These are phyloP conservation scores for Sinopyrophorus schimmeli DNA, from an alignment of 2,888 invertebrate genomes.

Conservation along the genomic window DNA sequence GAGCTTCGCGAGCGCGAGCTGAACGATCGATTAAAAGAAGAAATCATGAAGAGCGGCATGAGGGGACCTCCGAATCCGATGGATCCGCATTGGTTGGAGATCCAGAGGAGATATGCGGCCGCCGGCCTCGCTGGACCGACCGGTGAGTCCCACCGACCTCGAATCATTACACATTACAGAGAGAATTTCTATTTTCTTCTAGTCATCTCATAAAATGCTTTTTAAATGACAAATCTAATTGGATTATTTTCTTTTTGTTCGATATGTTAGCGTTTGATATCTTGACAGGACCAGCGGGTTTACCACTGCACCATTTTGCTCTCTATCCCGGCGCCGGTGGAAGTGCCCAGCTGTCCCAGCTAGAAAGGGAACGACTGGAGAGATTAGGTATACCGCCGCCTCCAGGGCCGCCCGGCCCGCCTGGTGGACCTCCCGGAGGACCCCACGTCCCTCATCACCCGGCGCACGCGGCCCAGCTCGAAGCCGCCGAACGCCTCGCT, in stretches of 20 bases:
- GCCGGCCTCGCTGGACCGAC: constrained; percentile 54
- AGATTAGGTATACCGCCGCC: constrained; percentile 76
- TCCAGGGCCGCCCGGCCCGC: constrained; percentile 60
- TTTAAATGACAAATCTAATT: constrained; percentile 16
- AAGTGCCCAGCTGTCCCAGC: constrained; percentile 68
- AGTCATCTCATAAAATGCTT: constrained; percentile 8
- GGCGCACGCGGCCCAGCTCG: constrained; percentile 62
- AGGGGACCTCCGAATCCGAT: constrained; percentile 56
- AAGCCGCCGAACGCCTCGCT: constrained; percentile 78
- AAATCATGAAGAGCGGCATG: constrained; percentile 71
- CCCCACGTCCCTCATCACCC: constrained; percentile 60
- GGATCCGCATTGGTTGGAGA: constrained; percentile 84
- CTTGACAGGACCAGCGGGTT: constrained; percentile 45
- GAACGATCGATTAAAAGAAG: constrained; percentile 86
- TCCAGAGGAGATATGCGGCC: constrained; percentile 71
- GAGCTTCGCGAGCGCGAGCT: constrained; percentile 79
- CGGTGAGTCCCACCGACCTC: constrained; percentile 37
- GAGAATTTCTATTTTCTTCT: constrained; percentile 1
- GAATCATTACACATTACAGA: background rate
- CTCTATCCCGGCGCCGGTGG: constrained; percentile 73
- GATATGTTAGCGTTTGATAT: constrained; percentile 22
- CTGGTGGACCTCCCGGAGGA: constrained; percentile 59
- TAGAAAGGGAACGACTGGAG: constrained; percentile 87
- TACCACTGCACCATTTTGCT: constrained; percentile 73
- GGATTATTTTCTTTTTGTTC: constrained; percentile 21